Conservation (phyloP, 2,797 vertebrate genomes). For the Aplochiton taeniatus region DNA sequence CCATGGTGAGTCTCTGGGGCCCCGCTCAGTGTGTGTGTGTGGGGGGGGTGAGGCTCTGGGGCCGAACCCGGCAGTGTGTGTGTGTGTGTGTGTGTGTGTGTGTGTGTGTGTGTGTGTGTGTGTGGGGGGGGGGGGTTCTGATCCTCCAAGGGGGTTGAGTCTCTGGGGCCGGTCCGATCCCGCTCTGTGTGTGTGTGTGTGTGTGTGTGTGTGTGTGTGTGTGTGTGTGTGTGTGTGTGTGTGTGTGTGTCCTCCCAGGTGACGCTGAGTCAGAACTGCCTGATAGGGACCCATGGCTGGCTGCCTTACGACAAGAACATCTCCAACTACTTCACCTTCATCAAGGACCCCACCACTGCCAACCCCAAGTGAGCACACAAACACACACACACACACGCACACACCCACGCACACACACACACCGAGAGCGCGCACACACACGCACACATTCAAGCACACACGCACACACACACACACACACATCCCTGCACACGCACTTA, state of each 20-base stretch:
- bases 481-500: neutral
- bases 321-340: conserved; percentile 98
- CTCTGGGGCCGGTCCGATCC: neutral
- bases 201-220: too few relatives aligned
- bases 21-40: too few relatives aligned
- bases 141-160: too few relatives aligned
- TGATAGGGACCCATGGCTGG: conserved; percentile 94
- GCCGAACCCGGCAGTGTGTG: too few relatives aligned
- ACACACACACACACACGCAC: too few relatives aligned
- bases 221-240: too few relatives aligned
- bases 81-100: too few relatives aligned
- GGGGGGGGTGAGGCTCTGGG: too few relatives aligned
- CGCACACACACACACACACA: conserved; percentile 1
- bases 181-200: too few relatives aligned
- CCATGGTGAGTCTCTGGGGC: conserved; percentile 78
- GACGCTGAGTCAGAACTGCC: conserved; percentile 85
- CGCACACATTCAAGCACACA: too few relatives aligned
- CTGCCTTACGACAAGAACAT: conserved; percentile 94
- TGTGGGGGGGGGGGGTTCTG: too few relatives aligned
- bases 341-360: conserved; percentile 91
- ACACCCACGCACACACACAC: conserved; percentile 8
- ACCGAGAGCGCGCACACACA: conserved; percentile 81
- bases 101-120: too few relatives aligned
- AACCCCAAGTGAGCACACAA: conserved; percentile 85
- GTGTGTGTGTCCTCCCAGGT: conserved; percentile 67